Conservation (phyloP, 2,113 vertebrate species). For the Varanus komodoensis region DNA sequence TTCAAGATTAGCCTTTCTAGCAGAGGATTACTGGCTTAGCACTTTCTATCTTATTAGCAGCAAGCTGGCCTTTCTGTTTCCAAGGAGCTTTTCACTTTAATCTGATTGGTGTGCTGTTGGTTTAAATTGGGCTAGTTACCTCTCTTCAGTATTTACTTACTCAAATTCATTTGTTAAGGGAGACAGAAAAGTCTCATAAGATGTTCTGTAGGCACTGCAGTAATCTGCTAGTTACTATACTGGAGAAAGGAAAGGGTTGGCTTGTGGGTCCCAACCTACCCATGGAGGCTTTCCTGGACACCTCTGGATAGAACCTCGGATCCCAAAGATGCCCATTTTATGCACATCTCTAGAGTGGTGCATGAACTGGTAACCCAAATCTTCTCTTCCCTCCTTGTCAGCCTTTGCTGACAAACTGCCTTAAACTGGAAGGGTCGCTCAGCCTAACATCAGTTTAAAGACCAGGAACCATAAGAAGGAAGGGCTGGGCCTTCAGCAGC, state of each 20-base stretch:
- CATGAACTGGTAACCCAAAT: no score
- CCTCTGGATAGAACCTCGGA: background rate
- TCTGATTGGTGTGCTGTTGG: background rate
- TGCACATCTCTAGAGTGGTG: no score
- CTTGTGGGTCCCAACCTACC: no score
- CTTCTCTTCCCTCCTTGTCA: no score
- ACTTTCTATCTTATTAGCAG: slow-evolving; percentile 20
- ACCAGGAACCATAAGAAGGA: no score
- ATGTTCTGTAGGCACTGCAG: background rate
- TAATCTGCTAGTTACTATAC: background rate
- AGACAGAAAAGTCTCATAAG: background rate
- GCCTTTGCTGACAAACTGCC: no score
- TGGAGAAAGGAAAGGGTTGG: background rate
- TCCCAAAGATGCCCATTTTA: background rate
- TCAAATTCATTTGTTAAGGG: background rate
- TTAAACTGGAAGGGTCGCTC: no score
- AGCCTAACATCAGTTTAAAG: no score
- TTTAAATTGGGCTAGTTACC: slow-evolving; percentile 29
- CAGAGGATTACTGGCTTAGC: slow-evolving; percentile 27
- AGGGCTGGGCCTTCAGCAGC: no score
- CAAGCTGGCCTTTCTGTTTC: slow-evolving; percentile 31
- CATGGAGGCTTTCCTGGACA: background rate
- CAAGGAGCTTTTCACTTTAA: slow-evolving; percentile 36
- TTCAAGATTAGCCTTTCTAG: slow-evolving; percentile 35
- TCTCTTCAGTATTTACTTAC: background rate